These are phyloP conservation scores for Torymus auratus DNA, from an alignment of 2,888 invertebrate genomes.

Conservation along the genomic window DNA sequence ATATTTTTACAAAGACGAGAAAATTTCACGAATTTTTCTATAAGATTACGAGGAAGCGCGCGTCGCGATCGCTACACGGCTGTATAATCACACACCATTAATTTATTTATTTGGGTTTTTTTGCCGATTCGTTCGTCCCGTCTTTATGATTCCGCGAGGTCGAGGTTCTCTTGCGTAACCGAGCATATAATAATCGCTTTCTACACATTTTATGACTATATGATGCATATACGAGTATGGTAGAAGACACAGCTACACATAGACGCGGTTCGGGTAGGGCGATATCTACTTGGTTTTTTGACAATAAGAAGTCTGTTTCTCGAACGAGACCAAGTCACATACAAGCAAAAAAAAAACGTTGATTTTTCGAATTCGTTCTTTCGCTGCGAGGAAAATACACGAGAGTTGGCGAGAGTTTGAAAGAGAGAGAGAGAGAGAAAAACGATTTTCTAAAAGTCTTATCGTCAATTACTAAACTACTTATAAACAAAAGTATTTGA, in stretches of 20 bases:
- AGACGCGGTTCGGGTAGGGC: constrained; percentile 39
- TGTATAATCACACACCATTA: too few relatives aligned
- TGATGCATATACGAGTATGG: constrained; percentile 10
- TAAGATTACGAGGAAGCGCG: too few relatives aligned
- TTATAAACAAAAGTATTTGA: constrained; percentile 45
- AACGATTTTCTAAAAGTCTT: constrained; percentile 55
- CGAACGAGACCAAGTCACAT: constrained; percentile 44
- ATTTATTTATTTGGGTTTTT: too few relatives aligned
- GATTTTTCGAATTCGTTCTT: constrained; percentile 25
- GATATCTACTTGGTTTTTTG: constrained; percentile 53
- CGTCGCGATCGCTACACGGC: too few relatives aligned
- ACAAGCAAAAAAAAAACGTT: background rate
- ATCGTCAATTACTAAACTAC: constrained; percentile 55
- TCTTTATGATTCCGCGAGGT: constrained; percentile 21
- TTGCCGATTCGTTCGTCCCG: constrained; percentile 10
- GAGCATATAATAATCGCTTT: too few relatives aligned
- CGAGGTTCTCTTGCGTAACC: background rate
- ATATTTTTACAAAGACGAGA: too few relatives aligned
- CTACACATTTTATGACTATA: too few relatives aligned
- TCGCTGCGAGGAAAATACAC: background rate
- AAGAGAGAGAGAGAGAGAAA: constrained; percentile 11
- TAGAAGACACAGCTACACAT: constrained; percentile 18
- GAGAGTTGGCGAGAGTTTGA: constrained; percentile 10
- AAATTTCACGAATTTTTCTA: too few relatives aligned
- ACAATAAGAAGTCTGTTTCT: constrained; percentile 51